Base-by-base conservation (phyloP, 2,797 vertebrate species). In the Lepidocolaptes lacrymiger region DNA sequence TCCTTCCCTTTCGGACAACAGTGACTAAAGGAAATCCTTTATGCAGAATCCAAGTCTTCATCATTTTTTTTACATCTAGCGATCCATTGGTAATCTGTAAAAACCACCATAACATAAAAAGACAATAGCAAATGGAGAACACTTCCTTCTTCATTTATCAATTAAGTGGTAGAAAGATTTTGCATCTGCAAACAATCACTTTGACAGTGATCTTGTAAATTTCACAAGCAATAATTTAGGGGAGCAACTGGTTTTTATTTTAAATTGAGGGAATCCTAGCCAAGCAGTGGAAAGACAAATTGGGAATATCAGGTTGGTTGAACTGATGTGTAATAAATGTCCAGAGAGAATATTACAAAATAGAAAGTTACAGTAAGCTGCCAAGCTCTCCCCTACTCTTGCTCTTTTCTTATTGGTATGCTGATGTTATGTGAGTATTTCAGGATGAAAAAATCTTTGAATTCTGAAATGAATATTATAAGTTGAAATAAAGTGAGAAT, bases 11-110 rank as follows among this genome's bases (percentile, higher is more conserved):
- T 85, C 96, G 98, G 72, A 91, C 98, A 64, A 99, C 98, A 27
- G 98, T 99, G 81, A 99, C 98, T 97, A 99, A 95, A 55, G 99
- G 99, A 97, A 99, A 99, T 80, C 99, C 99, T 97, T 99, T 99
- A 89, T 99, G 99, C 27, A 98, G 96, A 23, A 99, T 99, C 99
- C 99, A 99, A 5, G 99, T 98, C 94, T 97, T 98, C 99, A 99
- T 99, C 97, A 99, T 98, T 94, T 98, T 98, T 43, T 99, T 98
- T 69, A 99, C 98, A 85, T 98, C 98, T 73, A 97, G 83, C 15
- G 97, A 97, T 81, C 97, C 97, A 27, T 96, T 96, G 30, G 98
- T 98, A 64, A 99, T 92, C 96, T 99, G 96, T 1, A 73, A 95
- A 94, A 58, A 68, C 5, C 83, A 96, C 43, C 34, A 54, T 27